phyloP scores from a whole-genome alignment of 2,888 invertebrate species.

The Pyrocoelia pectoralis region DNA sequence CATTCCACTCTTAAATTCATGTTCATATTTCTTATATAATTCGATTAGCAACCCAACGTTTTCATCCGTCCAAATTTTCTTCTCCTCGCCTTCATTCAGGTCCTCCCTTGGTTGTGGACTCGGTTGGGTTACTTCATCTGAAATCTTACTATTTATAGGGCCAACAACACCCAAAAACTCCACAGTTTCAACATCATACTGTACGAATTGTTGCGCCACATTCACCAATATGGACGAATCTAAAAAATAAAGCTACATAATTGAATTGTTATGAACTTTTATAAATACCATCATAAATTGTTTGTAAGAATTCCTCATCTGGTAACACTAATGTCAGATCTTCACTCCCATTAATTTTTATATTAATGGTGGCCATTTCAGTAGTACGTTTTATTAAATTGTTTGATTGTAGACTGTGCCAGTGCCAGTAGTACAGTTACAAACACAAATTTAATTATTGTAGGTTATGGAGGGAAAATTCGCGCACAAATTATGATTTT shows the following conservation, averaged over 20 bases:
- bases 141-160: neutral
- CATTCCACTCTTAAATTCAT: neutral
- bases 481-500: neutral
- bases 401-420: no score
- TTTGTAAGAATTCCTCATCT: constrained; percentile 1
- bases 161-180: neutral
- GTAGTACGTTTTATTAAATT: no score
- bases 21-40: neutral
- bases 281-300: no score
- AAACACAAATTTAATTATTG: neutral
- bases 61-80: neutral
- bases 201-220: neutral
- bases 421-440: neutral
- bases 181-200: neutral
- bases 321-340: neutral
- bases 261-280: neutral
- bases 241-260: neutral
- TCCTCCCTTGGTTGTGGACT: neutral
- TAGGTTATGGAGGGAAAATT: no score
- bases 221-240: neutral
- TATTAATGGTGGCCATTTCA: neutral
- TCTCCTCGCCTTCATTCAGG: neutral
- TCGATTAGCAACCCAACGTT: neutral
- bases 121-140: neutral
- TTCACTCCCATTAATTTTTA: neutral